Base-by-base conservation (phyloP, 1,140 invertebrate genomes). In the Stegodyphus dumicola region DNA sequence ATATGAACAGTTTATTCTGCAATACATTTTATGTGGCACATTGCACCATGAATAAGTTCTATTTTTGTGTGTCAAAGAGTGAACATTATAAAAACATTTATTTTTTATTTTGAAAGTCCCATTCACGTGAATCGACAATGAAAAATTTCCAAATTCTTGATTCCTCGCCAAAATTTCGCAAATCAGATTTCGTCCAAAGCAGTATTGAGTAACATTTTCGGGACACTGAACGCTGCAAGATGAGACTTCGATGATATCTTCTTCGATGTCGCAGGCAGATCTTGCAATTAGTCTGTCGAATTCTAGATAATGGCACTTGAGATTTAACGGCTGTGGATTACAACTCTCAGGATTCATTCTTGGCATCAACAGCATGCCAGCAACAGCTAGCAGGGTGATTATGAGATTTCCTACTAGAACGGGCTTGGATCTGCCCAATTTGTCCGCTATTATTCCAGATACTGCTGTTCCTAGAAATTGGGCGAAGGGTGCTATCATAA, bases 351-450 rank as follows among this genome's bases (percentile, higher is more conserved):
- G 10, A 17, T 65, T 65, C 10, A 49, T 6, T 33, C 64, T 64
- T 10, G 75, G 84, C 4, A 64, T 7, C 0, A 71, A 11, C 13
- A 78, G 49, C 13, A 86, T 77, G 10, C 54, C 6, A 11, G 33
- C 5, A 9, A 65, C 10, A 4, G 33, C n/a, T 3, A 54, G 5
- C 0, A 52, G 10, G 15, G 56, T 7, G 9, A 86, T 17, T 6
- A 86, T 15, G 6, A 86, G n/a, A 33, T 86, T 86, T 5, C 9
- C 56, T 6, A 78, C 53, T 5, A 86, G 69, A 18, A 86, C 76
- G 49, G 84, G 84, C 9, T 86, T 86, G 6, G 75, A 52, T 60
- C 69, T 60, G 52, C 84, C 84, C 9, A 86, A 64, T 73, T 78
- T 86, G 49, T 86, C 84, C 6, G 84, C 74, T 15, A 86, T 18